Evolutionary conservation across 2,113 vertebrate species (phyloP).

Genomic region (Poeciliopsis turrubarensis): DNA sequence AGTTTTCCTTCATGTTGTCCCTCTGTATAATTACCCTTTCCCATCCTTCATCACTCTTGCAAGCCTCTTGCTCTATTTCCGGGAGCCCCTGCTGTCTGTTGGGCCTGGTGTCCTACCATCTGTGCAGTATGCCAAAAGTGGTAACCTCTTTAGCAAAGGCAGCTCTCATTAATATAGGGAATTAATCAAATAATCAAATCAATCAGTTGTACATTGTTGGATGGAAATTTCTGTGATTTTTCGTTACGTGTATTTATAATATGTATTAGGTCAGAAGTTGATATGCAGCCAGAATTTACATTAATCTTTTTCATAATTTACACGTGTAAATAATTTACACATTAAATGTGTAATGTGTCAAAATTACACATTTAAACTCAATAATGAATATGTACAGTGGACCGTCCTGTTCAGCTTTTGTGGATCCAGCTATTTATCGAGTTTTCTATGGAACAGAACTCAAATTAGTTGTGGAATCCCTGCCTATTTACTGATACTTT

Average conservation of each 20-base stretch:
- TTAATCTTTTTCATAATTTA: not conserved
- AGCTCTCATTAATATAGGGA: slow-evolving; percentile 14
- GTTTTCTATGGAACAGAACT: too few species aligned
- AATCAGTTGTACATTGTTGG: not conserved
- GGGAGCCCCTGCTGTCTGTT: slow-evolving; percentile 57
- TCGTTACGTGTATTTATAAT: not conserved
- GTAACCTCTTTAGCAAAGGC: slow-evolving; percentile 24
- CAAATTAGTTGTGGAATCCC: too few species aligned
- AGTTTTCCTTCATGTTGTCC: slow-evolving; percentile 50
- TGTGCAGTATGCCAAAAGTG: slow-evolving; percentile 55
- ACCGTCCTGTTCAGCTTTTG: too few species aligned
- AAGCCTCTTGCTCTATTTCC: slow-evolving; percentile 41
- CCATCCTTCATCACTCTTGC: slow-evolving; percentile 35
- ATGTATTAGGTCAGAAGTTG: not conserved
- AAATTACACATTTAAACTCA: not conserved
- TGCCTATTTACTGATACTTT: too few species aligned
- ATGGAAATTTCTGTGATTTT: not conserved
- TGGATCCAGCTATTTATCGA: too few species aligned
- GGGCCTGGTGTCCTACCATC: slow-evolving; percentile 65
- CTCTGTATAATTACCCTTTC: slow-evolving; percentile 49
- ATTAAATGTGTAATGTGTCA: too few species aligned
- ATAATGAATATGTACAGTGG: not conserved
- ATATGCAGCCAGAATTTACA: not conserved
- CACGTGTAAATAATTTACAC: too few species aligned
- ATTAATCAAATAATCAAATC: not conserved